Evolutionary conservation across 2,888 invertebrate genomes (phyloP), one percentile per base, ranked within the genome.

Genomic region (Arenicola marina): DNA sequence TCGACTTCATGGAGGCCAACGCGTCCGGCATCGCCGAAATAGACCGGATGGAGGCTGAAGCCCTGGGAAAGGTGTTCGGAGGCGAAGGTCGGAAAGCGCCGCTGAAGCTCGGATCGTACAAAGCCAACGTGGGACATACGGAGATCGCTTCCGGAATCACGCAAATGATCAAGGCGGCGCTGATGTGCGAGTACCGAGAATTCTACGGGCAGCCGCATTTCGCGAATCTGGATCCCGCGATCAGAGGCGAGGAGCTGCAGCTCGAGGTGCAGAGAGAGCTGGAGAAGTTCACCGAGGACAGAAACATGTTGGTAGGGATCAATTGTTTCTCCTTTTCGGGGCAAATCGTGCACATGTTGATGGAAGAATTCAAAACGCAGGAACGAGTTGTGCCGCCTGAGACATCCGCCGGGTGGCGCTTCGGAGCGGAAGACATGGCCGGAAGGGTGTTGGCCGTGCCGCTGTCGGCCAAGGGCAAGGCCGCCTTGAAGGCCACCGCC

Each of bases 21-120:
- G 79, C 78, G 44, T 76, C 79, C 0, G 79, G 79, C 18, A 78
- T 76, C n/a, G 65, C 73, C 7, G 65, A 79, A 1, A 78, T 78
- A 15, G 80, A 80, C 57, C 76, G 76, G 3, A 74, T 81, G 11
- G 80, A 80, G 57, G 60, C 64, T 38, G 56, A 56, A n/a, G 66
- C 62, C 21, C 33, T 68, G 71, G 48, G 74, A 73, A 46, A 72
- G 71, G n/a, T 59, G 4, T 66, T 60, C 57, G n/a, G 57, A 45
- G 11, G 33, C 4, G n/a, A n/a, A n/a, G n/a, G n/a, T n/a, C 31
- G 34, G 26, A 46, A 61, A 18, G 32, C 7, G 21, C 59, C 62
- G 21, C 18, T 65, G 24, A 32, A 61, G 4, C 31, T 67, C 11
- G 67, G 67, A 18, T 67, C 67, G 11, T 58, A 51, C 11, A 67